phyloP scores from a whole-genome alignment of 2,113 vertebrate genomes.

The Plecturocebus donacophilus region DNA sequence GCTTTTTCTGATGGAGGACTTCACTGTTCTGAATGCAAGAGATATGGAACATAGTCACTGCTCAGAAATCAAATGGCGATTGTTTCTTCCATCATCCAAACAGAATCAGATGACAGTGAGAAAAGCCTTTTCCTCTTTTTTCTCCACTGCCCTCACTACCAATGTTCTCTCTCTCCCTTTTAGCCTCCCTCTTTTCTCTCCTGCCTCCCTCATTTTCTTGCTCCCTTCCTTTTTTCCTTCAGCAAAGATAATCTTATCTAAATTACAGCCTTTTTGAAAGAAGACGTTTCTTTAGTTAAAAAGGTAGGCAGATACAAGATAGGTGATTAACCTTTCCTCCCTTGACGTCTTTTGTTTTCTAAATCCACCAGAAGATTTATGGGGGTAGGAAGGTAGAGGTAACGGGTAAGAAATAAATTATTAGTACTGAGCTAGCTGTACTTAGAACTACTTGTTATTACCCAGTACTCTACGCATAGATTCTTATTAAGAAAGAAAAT shows the following conservation, averaged over 20 bases:
- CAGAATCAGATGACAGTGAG: neutral
- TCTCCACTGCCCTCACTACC: too few relatives aligned
- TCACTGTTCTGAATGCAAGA: neutral
- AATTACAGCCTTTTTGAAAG: neutral
- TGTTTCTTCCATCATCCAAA: neutral
- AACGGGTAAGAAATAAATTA: constrained; percentile 43
- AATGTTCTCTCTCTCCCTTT: neutral
- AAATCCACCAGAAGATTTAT: constrained; percentile 48
- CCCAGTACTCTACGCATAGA: constrained; percentile 40
- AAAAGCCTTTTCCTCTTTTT: neutral
- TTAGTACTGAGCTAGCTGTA: constrained; percentile 59
- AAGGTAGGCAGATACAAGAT: neutral
- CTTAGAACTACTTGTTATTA: constrained; percentile 76
- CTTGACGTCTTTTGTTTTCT: constrained; percentile 36
- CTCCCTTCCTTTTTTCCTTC: neutral
- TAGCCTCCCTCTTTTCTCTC: neutral
- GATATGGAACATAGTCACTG: neutral
- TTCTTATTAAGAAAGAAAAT: constrained; percentile 76
- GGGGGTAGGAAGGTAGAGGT: neutral
- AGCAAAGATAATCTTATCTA: neutral
- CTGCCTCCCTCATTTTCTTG: neutral
- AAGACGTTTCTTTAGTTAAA: neutral
- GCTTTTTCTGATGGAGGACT: neutral
- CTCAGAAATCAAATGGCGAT: neutral
- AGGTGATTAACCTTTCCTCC: constrained; percentile 47